Conservation (phyloP, 2,888 invertebrate species). For the Ochropleura plecta region DNA sequence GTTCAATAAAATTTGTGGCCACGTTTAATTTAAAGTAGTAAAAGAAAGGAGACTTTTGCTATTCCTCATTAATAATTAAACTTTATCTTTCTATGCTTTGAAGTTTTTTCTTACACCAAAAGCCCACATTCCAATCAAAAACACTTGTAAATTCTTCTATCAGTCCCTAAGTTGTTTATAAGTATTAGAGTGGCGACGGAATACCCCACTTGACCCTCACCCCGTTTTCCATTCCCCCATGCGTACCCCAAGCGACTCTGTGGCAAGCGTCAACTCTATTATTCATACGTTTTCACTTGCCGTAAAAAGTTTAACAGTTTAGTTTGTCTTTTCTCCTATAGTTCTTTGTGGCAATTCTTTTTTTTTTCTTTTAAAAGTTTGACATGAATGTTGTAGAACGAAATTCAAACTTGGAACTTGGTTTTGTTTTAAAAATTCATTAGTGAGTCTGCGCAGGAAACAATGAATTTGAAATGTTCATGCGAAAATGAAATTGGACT, state of each 20-base stretch:
- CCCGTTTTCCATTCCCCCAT: background rate
- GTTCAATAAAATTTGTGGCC: too few species aligned
- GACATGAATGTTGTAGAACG: conserved; percentile 18
- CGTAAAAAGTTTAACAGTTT: conserved; percentile 52
- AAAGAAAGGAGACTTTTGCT: background rate
- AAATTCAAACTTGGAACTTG: conserved; percentile 41
- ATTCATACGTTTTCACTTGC: conserved; percentile 55
- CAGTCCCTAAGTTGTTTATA: background rate
- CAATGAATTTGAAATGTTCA: background rate
- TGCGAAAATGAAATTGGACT: background rate
- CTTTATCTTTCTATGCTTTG: conserved; percentile 1
- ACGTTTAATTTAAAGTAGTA: background rate
- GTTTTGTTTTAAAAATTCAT: conserved; percentile 47
- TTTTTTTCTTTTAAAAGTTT: conserved; percentile 40
- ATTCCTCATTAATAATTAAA: conserved; percentile 10
- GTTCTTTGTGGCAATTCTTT: conserved; percentile 31
- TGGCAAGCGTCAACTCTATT: conserved; percentile 41
- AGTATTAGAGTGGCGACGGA: conserved; percentile 1
- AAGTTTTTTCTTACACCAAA: conserved; percentile 1
- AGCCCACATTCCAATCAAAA: background rate
- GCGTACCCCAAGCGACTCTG: conserved; percentile 11
- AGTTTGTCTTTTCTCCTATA: conserved; percentile 28
- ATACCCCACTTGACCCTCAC: background rate
- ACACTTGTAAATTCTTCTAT: conserved; percentile 4
- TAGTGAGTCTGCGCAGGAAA: conserved; percentile 6